phyloP scores from a whole-genome alignment of 2,113 vertebrate genomes.

The Felis chaus region DNA sequence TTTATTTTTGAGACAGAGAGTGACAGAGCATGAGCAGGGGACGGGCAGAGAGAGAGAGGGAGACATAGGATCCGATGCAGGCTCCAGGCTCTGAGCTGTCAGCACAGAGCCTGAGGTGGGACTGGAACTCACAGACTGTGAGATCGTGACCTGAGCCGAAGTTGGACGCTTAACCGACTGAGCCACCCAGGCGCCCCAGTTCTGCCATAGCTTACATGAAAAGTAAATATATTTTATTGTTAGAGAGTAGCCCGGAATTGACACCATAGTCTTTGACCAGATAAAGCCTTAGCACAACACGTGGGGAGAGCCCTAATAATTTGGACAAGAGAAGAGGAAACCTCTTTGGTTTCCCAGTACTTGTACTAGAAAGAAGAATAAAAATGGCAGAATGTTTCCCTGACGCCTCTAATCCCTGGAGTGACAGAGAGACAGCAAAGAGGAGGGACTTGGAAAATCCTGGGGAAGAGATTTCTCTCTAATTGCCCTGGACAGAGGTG shows the following conservation, averaged over 20 bases:
- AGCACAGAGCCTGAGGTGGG: too few species aligned
- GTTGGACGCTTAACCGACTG: too few species aligned
- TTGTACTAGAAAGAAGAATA: not conserved
- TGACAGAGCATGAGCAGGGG: too few species aligned
- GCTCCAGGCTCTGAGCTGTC: too few species aligned
- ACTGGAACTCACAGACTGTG: too few species aligned
- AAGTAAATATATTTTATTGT: not conserved
- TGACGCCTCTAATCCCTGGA: not conserved
- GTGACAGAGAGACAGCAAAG: not conserved
- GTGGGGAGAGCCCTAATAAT: not conserved
- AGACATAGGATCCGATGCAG: too few species aligned
- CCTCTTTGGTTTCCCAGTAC: not conserved
- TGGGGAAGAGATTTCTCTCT: not conserved
- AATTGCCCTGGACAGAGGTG: too few species aligned
- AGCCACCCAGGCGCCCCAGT: too few species aligned
- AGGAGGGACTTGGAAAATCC: accelerated
- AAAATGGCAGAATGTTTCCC: not conserved
- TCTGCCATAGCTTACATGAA: not conserved
- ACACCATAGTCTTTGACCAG: not conserved
- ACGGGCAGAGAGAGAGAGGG: too few species aligned
- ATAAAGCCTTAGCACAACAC: not conserved
- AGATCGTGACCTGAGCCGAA: too few species aligned
- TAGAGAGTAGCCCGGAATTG: not conserved
- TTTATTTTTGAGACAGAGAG: too few species aligned
- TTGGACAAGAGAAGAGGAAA: not conserved